phyloP scores from a whole-genome alignment of 2,888 invertebrate genomes.

The Abscondita cerata region DNA sequence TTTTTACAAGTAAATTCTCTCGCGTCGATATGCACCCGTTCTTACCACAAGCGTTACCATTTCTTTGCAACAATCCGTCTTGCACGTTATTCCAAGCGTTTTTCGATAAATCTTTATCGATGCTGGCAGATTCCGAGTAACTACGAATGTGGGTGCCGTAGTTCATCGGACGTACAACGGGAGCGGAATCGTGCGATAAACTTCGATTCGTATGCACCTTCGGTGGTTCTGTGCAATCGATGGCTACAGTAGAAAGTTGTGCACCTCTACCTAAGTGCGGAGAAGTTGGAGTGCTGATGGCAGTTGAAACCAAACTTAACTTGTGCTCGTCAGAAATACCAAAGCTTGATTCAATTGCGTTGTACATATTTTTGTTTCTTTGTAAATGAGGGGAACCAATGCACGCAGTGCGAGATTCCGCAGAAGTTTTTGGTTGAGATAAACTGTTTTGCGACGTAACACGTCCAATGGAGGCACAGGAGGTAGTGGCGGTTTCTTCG shows the following conservation, averaged over 20 bases:
- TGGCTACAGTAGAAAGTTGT: conserved; percentile 43
- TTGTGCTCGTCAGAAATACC: conserved; percentile 36
- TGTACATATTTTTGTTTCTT: conserved; percentile 65
- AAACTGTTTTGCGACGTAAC: conserved; percentile 61
- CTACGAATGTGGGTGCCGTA: conserved; percentile 20
- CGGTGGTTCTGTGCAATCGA: conserved; percentile 40
- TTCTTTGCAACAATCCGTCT: conserved; percentile 24
- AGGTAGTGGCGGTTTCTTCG: conserved; percentile 76
- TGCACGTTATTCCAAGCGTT: conserved; percentile 18
- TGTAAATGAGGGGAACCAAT: conserved; percentile 71
- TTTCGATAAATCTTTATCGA: conserved; percentile 11
- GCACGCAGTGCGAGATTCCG: conserved; percentile 65
- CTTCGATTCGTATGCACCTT: conserved; percentile 46
- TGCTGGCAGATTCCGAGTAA: conserved; percentile 24
- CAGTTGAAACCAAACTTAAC: conserved; percentile 46
- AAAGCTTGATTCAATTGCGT: conserved; percentile 63
- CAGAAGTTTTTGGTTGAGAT: conserved; percentile 54
- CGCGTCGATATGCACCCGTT: conserved; percentile 52
- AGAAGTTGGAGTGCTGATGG: conserved; percentile 58
- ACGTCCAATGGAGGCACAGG: conserved; percentile 72
- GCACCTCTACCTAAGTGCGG: conserved; percentile 53
- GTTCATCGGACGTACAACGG: conserved; percentile 32
- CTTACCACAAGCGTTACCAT: conserved; percentile 32
- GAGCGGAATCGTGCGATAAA: conserved; percentile 46
- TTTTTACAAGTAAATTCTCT: conserved; percentile 70